Evolutionary conservation across 2,797 vertebrate species (phyloP), one percentile per base, ranked within the genome.

Genomic region (Tinamus major): DNA sequence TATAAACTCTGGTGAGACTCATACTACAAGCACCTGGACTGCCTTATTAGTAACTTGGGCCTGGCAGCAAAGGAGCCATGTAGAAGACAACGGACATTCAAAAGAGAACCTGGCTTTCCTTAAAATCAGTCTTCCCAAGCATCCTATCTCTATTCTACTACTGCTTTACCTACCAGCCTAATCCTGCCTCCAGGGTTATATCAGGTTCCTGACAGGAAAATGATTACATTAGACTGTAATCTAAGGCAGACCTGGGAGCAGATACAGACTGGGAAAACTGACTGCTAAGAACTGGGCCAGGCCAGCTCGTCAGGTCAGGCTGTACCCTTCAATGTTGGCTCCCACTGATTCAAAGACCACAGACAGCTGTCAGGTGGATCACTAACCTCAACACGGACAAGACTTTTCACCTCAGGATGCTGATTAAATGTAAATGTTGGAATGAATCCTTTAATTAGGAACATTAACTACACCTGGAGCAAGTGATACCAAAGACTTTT

Each of bases 221-320:
- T 29, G 11, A 61, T 16, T 24, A 21, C 0, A 0, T 39, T 51
- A 64, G 23, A 65, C 11, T 18, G 35, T 12, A 44, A 35, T 7
- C 37, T 41, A 51, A 33, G 11, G 35, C 59, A 59, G 29, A 33
- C 31, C 7, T 13, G 14, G 21, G 19, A 67, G 16, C 71, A 29
- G 27, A n/a, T 9, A 5, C 19, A 27, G 33, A 4, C 61, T 49
- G 55, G 18, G 49, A 85, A 27, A 87, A 33, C 3, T 31, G 44
- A 21, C 33, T 63, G 9, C 15, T 37, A 86, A 58, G 17, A 2
- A 0, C 1, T 58, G 48, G 7, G 10, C 19, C 51, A 90, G 39
- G 41, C 20, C 42, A 44, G 48, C 48, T 49, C 26, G 24, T 16
- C 42, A 63, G 7, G 13, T 26, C 51, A 90, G 35, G 41, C 18